Base-by-base conservation (phyloP, 2,797 vertebrate genomes). In the Falco cherrug region DNA sequence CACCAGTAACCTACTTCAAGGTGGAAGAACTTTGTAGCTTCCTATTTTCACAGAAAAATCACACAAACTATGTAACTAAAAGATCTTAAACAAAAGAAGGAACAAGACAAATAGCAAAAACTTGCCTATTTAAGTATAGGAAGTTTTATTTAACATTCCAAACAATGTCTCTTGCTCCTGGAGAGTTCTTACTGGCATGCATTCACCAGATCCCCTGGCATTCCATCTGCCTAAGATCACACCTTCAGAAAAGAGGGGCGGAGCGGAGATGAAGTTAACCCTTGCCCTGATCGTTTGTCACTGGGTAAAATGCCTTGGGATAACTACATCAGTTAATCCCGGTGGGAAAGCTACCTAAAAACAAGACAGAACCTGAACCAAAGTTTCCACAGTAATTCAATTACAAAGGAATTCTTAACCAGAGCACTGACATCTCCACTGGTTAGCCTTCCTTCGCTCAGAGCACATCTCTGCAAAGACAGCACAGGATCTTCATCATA, bases 191-290 rank as follows among this genome's bases (percentile, higher is more conserved):
- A 51, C 69, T 93, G 48, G 77, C 60, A 50, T 16, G 94, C 87
- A 37, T 67, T 78, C 87, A 75, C 47, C 89, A 89, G 90, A 95
- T 77, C 43, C 82, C 86, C 87, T 78, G 65, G 92, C 95, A 96
- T 97, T 97, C 96, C 96, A 84, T 85, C 93, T 85, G 86, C 25
- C 61, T 96, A 71, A 95, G 93, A 86, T 96, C 97, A 97, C 78
- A 94, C 92, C 93, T 96, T 83, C 93, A 51, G 89, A 87, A 87
- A 45, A 95, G 83, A 35, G 91, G 92, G 92, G 89, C 87, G 93
- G 93, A 87, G 43, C 81, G 82, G 68, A 87, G 93, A 75, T 67
- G 78, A 87, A 95, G 82, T 95, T 93, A 96, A 96, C 96, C 92
- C 95, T 87, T 94, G 84, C 90, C 94, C 95, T 75, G 78, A 69